A percentile compares a stretch with the other conserved stretches of the same genome.
Conservation (phyloP, 2,888 invertebrate genomes). For the Lithophane socia region DNA sequence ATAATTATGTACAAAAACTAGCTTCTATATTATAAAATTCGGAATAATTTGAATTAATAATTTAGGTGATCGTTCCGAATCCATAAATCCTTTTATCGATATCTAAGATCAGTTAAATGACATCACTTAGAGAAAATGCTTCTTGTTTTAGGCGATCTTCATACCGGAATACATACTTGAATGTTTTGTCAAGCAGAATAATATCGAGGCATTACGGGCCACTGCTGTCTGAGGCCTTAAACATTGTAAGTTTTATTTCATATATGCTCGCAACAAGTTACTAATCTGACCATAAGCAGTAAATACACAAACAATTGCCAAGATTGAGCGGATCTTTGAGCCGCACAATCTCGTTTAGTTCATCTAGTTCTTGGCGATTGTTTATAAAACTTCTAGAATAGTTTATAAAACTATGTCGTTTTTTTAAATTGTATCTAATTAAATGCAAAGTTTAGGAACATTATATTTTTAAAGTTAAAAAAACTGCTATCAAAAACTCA, state of each 20-base stretch:
- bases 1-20: conserved; percentile 38
- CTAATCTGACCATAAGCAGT: not conserved
- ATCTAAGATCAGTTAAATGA: conserved; percentile 61
- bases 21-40: conserved; percentile 40
- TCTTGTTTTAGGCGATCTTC: conserved; percentile 49
- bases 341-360: too few species aligned
- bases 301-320: too few species aligned
- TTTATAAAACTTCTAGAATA: too few species aligned
- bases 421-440: too few species aligned
- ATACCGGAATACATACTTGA: conserved; percentile 16
- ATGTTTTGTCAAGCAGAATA: conserved; percentile 2
- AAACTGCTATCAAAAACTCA: not conserved
- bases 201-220: not conserved
- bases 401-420: too few species aligned
- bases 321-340: too few species aligned
- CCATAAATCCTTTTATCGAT: conserved; percentile 65
- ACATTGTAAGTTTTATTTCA: not conserved
- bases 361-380: too few species aligned
- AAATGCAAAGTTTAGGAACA: not conserved
- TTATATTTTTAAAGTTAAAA: not conserved
- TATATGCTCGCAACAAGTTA: not conserved
- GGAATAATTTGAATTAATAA: conserved; percentile 58
- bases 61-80: conserved; percentile 42
- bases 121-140: conserved; percentile 65
- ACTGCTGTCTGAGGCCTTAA: not conserved